These are phyloP conservation scores for Drosophila cognata DNA, from an alignment of 2,888 invertebrate species.

Conservation along the genomic window DNA sequence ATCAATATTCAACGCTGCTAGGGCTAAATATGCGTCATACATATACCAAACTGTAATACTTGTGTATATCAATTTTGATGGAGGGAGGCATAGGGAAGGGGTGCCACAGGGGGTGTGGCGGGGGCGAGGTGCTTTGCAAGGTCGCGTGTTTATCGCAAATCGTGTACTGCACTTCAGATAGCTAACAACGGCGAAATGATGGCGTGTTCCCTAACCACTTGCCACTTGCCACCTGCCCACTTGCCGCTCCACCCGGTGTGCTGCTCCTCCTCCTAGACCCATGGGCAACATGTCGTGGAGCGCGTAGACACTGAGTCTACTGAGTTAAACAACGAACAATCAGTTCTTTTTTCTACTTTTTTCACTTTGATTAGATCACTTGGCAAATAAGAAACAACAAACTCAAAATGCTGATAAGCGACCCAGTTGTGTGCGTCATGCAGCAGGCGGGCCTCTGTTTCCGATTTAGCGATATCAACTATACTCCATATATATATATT, in stretches of 20 bases:
- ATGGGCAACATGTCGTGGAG: slow-evolving; percentile 52
- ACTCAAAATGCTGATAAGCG: slow-evolving; percentile 34
- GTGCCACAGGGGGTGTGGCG: too few species aligned
- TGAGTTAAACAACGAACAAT: slow-evolving; percentile 14
- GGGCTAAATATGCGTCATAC: slow-evolving; percentile 72
- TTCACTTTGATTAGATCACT: slow-evolving; percentile 64
- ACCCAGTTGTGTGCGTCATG: slow-evolving; percentile 37
- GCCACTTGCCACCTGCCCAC: neutral
- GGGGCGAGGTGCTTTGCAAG: slow-evolving; percentile 51
- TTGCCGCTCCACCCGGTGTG: neutral
- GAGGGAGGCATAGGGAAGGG: neutral
- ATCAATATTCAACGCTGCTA: slow-evolving; percentile 78
- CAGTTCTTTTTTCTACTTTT: neutral
- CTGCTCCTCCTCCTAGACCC: neutral
- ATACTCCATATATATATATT: neutral
- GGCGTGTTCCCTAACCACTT: slow-evolving; percentile 55
- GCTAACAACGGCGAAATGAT: slow-evolving; percentile 51
- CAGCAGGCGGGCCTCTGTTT: slow-evolving; percentile 33
- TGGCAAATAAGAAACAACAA: neutral
- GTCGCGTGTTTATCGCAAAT: slow-evolving; percentile 76
- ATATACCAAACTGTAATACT: slow-evolving; percentile 6
- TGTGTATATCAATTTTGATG: slow-evolving; percentile 35
- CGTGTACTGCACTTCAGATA: slow-evolving; percentile 69
- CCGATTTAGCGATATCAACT: neutral
- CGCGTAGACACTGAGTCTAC: slow-evolving; percentile 71